Evolutionary conservation across 2,113 vertebrate genomes (phyloP), one percentile per base, ranked within the genome.

Genomic region (Saccopteryx bilineata): DNA sequence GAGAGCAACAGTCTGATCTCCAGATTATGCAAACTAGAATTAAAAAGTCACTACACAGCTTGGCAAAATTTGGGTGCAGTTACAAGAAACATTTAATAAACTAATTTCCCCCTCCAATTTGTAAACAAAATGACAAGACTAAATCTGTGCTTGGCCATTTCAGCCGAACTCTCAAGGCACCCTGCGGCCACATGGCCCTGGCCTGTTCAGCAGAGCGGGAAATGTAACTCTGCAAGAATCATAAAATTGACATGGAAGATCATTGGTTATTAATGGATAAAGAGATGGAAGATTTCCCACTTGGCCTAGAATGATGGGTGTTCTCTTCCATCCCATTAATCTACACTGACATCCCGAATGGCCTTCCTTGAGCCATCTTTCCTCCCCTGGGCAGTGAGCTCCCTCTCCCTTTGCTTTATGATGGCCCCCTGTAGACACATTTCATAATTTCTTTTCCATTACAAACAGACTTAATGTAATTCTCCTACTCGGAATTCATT

Each of bases 161-260:
- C 50, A 31, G 50, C n/a, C 28, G 3, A 21, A n/a, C 52, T 12
- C 52, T 0, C 17, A 54, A 12, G 74, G 50, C 19, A 14, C 50
- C 26, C 50, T 3, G 60, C 56, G 52, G 89, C 63, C 1, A 24
- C 33, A 0, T 46, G n/a, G 63, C 78, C 82, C 39, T 28, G 58
- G 78, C 75, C 83, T 72, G 54, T 80, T 87, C 23, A 76, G 83
- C 69, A 90, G 58, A 94, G 87, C 87, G 61, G 79, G 58, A 79
- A 80, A 18, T 17, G 7, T 65, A 91, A 87, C 90, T 93, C 95
- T 61, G 66, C 58, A 79, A 66, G 91, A 92, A 87, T n/a, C 78
- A 69, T 63, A 85, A 93, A 93, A 83, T 50, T 90, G 93, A 94
- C 12, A 5, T n/a, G n/a, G 78, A 31, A 82, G 63, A 91, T 91